Base-by-base conservation (phyloP, 2,113 vertebrate species). In the Myotis yumanensis region DNA sequence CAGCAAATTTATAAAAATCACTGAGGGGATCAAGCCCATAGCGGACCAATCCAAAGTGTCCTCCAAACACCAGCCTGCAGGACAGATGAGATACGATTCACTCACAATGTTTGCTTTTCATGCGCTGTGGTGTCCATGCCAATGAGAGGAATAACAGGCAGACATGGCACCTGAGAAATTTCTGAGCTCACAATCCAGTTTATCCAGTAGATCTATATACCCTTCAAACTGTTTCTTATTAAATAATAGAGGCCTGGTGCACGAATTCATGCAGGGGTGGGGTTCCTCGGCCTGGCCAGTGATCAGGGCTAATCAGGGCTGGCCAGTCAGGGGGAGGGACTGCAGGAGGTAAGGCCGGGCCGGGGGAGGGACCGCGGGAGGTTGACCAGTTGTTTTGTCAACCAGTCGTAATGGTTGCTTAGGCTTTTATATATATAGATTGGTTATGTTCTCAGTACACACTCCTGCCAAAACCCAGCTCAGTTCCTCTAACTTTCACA, bases 381-480 rank as follows among this genome's bases (percentile, higher is more conserved):
- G 46, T 46, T 46, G 46, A 46, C 46, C 46, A 46, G 46, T 46
- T 3, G 46, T 11, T 46, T 46, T 10, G 46, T 46, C 46, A 0
- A 46, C 46, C 46, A 46, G 46, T 46, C 11, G 11, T 46, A 46
- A 46, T 46, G 46, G 46, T 46, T 10, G 46, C 46, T 46, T 46
- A 46, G 46, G 46, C 46, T 46, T 46, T 46, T 46, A 46, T 46
- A 46, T 46, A 46, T 46, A 46, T 46, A 46, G 46, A 46, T 5
- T 23, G 72, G 11, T 40, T 62, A 62, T 73, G 43, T 32, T 93
- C 59, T 79, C 28, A 71, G 8, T 17, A 93, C 9, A 64, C 51
- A 7, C 28, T 86, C 51, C 71, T 91, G 48, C 28, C 81, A 80
- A 84, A 73, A 84, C 59, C 22, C 30, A 89, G 28, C 32, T 48